Evolutionary conservation across 2,797 vertebrate genomes (phyloP).

Genomic region (Alca torda): DNA sequence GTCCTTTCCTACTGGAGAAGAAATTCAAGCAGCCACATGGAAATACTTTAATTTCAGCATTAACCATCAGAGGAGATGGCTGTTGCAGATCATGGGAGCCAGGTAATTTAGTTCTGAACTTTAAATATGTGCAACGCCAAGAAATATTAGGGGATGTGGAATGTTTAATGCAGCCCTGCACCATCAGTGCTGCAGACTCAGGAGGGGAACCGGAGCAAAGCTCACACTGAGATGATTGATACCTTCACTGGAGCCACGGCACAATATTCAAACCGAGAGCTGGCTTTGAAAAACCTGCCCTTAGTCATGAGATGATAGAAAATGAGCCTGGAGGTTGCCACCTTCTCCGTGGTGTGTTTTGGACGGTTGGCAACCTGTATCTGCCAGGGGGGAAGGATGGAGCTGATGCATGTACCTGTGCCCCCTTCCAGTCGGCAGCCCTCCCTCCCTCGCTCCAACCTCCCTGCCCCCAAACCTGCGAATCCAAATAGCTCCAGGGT

Average conservation of each 20-base stretch:
- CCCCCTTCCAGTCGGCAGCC: neutral
- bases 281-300: neutral
- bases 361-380: neutral
- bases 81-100: constrained; percentile 56
- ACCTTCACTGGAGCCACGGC: neutral
- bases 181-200: neutral
- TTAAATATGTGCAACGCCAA: constrained; percentile 46
- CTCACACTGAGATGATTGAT: constrained; percentile 1
- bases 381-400: neutral
- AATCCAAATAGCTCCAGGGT: constrained; percentile 61
- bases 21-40: constrained; percentile 75
- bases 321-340: neutral
- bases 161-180: constrained; percentile 36
- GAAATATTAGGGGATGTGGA: constrained; percentile 41
- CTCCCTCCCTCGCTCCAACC: neutral
- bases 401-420: neutral
- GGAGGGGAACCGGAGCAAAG: neutral
- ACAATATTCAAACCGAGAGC: neutral
- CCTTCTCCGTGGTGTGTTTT: neutral
- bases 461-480: neutral
- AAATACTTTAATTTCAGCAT: constrained; percentile 72
- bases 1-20: constrained; percentile 14
- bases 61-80: constrained; percentile 68
- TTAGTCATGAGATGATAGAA: neutral
- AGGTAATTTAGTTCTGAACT: constrained; percentile 66